A percentile compares a stretch with the other conserved stretches of the same genome.
These are phyloP conservation scores for Anthophora plumipes DNA, from an alignment of 2,888 invertebrate species.

Conservation along the genomic window DNA sequence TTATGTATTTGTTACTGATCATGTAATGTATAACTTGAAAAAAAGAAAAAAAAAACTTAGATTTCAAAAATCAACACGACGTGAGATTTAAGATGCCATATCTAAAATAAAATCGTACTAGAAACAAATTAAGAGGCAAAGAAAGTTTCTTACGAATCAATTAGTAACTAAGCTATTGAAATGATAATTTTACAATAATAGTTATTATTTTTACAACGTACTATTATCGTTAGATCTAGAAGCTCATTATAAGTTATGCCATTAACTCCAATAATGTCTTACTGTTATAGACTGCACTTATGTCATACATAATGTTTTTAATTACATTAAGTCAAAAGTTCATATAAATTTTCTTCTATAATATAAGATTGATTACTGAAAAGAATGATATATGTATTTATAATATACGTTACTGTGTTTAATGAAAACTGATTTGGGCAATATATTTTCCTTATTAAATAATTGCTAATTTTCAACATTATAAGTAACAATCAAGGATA, in stretches of 20 bases:
- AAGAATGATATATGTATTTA: slow-evolving; percentile 3
- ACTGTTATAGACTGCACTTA: slow-evolving; percentile 19
- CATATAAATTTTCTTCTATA: slow-evolving; percentile 10
- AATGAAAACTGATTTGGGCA: neutral
- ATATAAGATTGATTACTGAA: slow-evolving; percentile 1
- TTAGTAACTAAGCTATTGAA: slow-evolving; percentile 50
- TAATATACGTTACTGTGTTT: neutral
- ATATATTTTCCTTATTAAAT: neutral
- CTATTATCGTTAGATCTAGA: slow-evolving; percentile 46
- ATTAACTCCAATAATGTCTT: slow-evolving; percentile 32
- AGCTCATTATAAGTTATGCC: slow-evolving; percentile 34
- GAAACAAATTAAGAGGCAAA: slow-evolving; percentile 37
- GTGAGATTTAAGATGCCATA: slow-evolving; percentile 57
- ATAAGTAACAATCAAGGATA: neutral
- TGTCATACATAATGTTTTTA: slow-evolving; percentile 27
- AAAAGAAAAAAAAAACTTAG: slow-evolving; percentile 32
- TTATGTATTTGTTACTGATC: slow-evolving; percentile 43
- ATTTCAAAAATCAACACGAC: slow-evolving; percentile 34
- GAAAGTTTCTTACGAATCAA: slow-evolving; percentile 52
- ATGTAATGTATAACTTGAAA: slow-evolving; percentile 32
- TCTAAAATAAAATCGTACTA: slow-evolving; percentile 42
- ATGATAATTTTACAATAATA: slow-evolving; percentile 51
- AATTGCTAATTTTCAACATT: neutral
- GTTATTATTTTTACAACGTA: slow-evolving; percentile 58
- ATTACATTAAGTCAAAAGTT: slow-evolving; percentile 13